Base-by-base conservation (phyloP, 1,140 invertebrate genomes). In the Brachionus plicatilis region DNA sequence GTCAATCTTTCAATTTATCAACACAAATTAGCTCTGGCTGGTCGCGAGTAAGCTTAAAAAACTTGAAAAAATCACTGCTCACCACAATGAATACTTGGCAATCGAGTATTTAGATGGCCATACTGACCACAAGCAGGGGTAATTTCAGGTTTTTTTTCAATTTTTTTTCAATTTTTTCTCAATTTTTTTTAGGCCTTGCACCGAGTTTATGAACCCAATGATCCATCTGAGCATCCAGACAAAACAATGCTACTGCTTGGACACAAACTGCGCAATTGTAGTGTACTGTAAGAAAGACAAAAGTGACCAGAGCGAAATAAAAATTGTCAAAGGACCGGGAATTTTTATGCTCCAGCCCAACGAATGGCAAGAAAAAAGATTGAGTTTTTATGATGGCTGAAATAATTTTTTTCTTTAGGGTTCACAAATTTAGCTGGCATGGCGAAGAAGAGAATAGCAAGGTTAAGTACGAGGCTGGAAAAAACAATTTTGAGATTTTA, bases 351-450 rank as follows among this genome's bases (percentile, higher is more conserved):
- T 87, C 3, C 70, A 85, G 33, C 86, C 88, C 12, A 87, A 88
- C 86, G 88, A 89, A 87, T 89, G 88, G 88, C 88, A 47, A 29
- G 11, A 45, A 14, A 33, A 2, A 50, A 43, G 33, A 37, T 7
- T 6, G 1, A 37, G 33, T 37, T 78, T 76, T 7, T 33, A 83
- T 17, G 37, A 4, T 76, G 8, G 29, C 56, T 43, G 12, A 80
- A 47, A 27, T 27, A 11, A 37, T 17, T 37, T 65, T 24, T 45
- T 45, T 29, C 29, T 27, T 33, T 82, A 89, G 88, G 88, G 78
- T 88, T 12, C 88, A 89, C 85, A 60, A 85, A 27, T 89, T 89
- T 85, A 82, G 75, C 6, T 89, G 88, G 88, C 88, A 89, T 86
- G 88, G 88, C 1, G 87, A 86, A 76, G 87, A 88, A 84, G 87